Conservation (phyloP, 2,888 invertebrate species). For the Sympetrum striolatum region DNA sequence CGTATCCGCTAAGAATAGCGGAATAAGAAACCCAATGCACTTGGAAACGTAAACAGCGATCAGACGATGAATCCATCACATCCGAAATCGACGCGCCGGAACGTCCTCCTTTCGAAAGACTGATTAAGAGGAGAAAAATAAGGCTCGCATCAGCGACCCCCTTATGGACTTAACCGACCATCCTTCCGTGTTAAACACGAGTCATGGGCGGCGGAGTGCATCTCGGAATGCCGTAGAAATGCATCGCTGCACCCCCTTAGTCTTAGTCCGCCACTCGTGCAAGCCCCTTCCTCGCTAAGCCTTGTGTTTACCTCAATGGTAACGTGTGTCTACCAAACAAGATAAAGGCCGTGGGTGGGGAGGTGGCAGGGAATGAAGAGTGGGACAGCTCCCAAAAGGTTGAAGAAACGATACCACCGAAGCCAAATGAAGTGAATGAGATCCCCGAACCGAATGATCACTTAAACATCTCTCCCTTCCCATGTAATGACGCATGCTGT, state of each 20-base stretch:
- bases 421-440: constrained; percentile 28
- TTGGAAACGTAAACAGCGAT: too few relatives aligned
- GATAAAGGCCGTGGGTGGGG: neutral
- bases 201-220: neutral
- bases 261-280: neutral
- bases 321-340: constrained; percentile 36
- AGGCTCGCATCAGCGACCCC: neutral
- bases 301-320: constrained; percentile 25
- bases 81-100: neutral
- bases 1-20: too few relatives aligned
- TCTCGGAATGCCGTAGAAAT: constrained; percentile 7
- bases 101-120: neutral
- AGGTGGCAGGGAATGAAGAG: neutral
- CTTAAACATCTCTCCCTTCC: constrained; percentile 7
- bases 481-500: constrained; percentile 24
- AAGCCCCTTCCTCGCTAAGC: neutral
- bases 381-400: neutral
- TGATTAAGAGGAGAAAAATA: neutral
- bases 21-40: too few relatives aligned
- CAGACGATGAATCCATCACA: neutral
- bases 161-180: neutral
- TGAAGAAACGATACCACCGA: constrained; percentile 23
- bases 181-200: neutral
- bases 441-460: constrained; percentile 1
- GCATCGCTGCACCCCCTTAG: neutral